Base-by-base conservation (phyloP, 1,140 invertebrate species). In the Hypsibius dujardini region DNA sequence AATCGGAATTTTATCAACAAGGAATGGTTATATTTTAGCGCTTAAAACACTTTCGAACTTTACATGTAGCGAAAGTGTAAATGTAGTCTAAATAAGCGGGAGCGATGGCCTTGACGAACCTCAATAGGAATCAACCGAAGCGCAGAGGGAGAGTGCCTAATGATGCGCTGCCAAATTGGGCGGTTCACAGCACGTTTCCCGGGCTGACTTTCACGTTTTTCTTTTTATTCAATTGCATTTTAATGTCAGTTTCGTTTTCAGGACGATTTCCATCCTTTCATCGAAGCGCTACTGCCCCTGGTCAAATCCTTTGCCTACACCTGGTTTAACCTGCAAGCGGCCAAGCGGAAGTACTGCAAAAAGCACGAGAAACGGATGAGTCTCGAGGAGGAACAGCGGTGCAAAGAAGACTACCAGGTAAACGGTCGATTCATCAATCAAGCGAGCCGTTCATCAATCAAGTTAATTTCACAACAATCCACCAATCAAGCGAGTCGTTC, bases 191-290 rank as follows among this genome's bases (percentile, higher is more conserved):
- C 7, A 56, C 50, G 7, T 56, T 56, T 56, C 7, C 7, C 7
- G 50, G 70, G 28, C 46, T 59, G 71, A 40, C 12, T 73, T 46
- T 45, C 59, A 46, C 47, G 70, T 70, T 71, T 76, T 75, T 75
- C 78, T 71, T 75, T 75, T 76, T 77, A 72, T 71, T 67, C 7
- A 56, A n/a, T n/a, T n/a, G n/a, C n/a, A n/a, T n/a, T n/a, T n/a
- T n/a, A n/a, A n/a, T 73, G 46, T 56, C n/a, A n/a, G n/a, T n/a
- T n/a, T n/a, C n/a, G n/a, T n/a, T 86, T 85, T 74, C 85, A 97
- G 93, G 95, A 98, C 91, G 95, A 98, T 86, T 98, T 98, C 85
- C 95, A 98, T 89, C 95, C 95, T 81, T 99, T 99, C 86, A 98
- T 99, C 85, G 95, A 98, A 87, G 94, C 94, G 77, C 86, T 98